A percentile compares a stretch with the other conserved stretches of the same genome.
Conservation (phyloP, 2,888 invertebrate genomes). For the Scaptomyza caliginosa region DNA sequence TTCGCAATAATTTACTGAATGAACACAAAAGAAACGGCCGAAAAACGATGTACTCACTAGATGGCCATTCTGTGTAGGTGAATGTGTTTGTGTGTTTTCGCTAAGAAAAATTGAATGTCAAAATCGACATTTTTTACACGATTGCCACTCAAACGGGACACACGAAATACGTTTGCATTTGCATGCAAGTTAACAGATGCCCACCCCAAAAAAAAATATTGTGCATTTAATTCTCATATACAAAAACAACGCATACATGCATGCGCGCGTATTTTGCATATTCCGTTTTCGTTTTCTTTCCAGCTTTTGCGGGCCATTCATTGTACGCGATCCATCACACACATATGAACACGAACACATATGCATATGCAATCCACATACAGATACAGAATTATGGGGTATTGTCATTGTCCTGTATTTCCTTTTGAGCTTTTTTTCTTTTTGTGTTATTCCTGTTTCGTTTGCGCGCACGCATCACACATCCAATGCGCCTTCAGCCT, state of each 20-base stretch:
- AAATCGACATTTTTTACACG: slow-evolving; percentile 16
- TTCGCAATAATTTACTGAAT: slow-evolving; percentile 78
- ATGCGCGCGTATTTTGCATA: slow-evolving; percentile 68
- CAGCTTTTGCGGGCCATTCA: slow-evolving; percentile 44
- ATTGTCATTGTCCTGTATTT: slow-evolving; percentile 53
- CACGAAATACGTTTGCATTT: not conserved
- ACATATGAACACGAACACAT: slow-evolving; percentile 1
- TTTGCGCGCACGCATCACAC: slow-evolving; percentile 45
- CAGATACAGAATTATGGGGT: slow-evolving; percentile 14
- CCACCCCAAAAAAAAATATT: slow-evolving; percentile 27
- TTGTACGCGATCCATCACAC: slow-evolving; percentile 44
- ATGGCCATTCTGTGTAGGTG: slow-evolving; percentile 25
- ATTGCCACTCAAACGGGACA: slow-evolving; percentile 10
- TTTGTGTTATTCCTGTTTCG: slow-evolving; percentile 36
- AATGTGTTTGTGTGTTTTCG: slow-evolving; percentile 16
- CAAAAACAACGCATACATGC: slow-evolving; percentile 33
- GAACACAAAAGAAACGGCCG: slow-evolving; percentile 66
- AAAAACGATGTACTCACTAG: slow-evolving; percentile 67
- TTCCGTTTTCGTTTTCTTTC: slow-evolving; percentile 33
- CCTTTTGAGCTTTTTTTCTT: slow-evolving; percentile 18
- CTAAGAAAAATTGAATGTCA: slow-evolving; percentile 53
- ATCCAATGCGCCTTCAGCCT: slow-evolving; percentile 28
- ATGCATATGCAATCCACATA: slow-evolving; percentile 5
- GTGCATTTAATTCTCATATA: slow-evolving; percentile 18
- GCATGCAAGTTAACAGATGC: not conserved